Conservation (phyloP, 2,113 vertebrate genomes). For the Dascyllus trimaculatus region DNA sequence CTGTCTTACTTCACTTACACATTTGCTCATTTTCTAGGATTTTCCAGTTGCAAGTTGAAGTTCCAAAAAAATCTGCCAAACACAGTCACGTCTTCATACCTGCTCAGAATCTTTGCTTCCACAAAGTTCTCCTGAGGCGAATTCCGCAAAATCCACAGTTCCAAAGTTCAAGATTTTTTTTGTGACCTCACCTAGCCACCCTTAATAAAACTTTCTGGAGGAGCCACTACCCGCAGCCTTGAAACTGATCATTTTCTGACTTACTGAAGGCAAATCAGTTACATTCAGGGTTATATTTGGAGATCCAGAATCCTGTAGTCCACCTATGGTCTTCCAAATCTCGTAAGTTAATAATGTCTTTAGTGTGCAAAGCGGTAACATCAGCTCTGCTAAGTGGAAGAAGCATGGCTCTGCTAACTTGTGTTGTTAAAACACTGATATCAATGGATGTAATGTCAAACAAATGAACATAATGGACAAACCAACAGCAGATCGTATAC, state of each 20-base stretch:
- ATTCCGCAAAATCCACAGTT: not conserved
- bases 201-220: too few relatives aligned
- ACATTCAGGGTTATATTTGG: not conserved
- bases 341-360: not conserved
- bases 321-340: too few relatives aligned
- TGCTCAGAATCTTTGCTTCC: not conserved
- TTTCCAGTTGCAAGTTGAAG: not conserved
- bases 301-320: not conserved
- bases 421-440: too few relatives aligned
- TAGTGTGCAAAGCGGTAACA: not conserved
- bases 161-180: not conserved
- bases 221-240: not conserved
- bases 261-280: not conserved
- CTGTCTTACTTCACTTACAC: not conserved
- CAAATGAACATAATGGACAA: too few relatives aligned
- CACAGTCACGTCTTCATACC: not conserved
- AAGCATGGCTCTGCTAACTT: too few relatives aligned
- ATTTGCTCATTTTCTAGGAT: not conserved
- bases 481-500: too few relatives aligned
- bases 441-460: too few relatives aligned
- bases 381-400: not conserved
- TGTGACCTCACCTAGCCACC: too few relatives aligned
- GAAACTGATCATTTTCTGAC: too few relatives aligned
- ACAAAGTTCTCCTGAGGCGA: not conserved
- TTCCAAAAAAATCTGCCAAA: not conserved